Conservation (phyloP, 2,113 vertebrate genomes). For the Zosterops pallidus region DNA sequence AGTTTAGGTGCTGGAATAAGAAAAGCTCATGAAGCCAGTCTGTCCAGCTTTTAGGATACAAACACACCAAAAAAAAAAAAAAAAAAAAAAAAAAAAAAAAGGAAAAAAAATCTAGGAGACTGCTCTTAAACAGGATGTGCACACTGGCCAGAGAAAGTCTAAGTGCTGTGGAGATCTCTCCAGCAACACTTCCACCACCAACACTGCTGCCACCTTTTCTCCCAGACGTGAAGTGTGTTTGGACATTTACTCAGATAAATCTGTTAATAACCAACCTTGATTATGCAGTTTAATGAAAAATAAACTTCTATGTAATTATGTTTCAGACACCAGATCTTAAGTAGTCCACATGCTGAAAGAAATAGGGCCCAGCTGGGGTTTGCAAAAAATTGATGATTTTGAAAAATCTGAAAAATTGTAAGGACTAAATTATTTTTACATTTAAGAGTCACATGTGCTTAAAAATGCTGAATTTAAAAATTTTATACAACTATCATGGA, state of each 20-base stretch:
- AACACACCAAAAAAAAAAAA: neutral
- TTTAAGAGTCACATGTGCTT: neutral
- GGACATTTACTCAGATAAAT: neutral
- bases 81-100: too few species aligned
- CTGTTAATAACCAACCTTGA: neutral
- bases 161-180: neutral
- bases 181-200: neutral
- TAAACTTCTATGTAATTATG: neutral
- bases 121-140: neutral
- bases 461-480: neutral
- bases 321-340: neutral
- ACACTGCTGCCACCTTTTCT: accelerated
- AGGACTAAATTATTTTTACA: neutral
- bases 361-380: neutral
- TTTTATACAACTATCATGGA: neutral
- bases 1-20: neutral
- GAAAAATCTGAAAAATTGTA: neutral
- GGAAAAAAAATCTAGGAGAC: neutral
- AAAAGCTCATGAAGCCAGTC: neutral
- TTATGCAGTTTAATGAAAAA: neutral
- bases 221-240: neutral
- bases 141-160: neutral
- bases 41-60: neutral
- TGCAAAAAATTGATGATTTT: neutral
- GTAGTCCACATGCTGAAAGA: neutral